These are phyloP conservation scores for Oxystoma pomonae DNA, from an alignment of 2,888 invertebrate species.

Conservation along the genomic window DNA sequence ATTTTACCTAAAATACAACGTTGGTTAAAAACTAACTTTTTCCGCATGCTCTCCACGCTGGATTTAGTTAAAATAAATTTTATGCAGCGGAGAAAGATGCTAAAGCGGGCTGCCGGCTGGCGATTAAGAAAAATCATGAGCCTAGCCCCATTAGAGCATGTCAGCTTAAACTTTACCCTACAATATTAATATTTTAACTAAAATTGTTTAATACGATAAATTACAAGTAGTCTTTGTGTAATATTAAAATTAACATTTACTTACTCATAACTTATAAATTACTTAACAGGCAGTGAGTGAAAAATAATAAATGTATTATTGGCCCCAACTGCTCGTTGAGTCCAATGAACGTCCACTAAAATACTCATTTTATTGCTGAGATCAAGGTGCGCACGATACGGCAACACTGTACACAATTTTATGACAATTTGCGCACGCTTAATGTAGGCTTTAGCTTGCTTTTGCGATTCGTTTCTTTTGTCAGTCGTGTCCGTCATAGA, in stretches of 20 bases:
- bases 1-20: too few relatives aligned
- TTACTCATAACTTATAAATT: conserved; percentile 23
- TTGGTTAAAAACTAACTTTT: too few relatives aligned
- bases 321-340: background rate
- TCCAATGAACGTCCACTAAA: conserved; percentile 14
- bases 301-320: background rate
- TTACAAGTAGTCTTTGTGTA: background rate
- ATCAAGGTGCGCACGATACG: conserved; percentile 24
- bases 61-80: too few relatives aligned
- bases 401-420: background rate
- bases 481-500: background rate
- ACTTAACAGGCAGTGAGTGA: conserved; percentile 36
- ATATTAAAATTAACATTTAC: background rate
- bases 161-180: too few relatives aligned
- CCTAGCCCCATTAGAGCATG: too few relatives aligned
- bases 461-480: background rate
- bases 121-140: too few relatives aligned
- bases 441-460: background rate
- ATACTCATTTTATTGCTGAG: conserved; percentile 37
- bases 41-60: too few relatives aligned
- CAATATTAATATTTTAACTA: too few relatives aligned
- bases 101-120: too few relatives aligned
- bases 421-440: background rate
- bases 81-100: too few relatives aligned
- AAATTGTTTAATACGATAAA: too few relatives aligned